Percentiles rank a stretch among this genome's conserved stretches.
phyloP scores from a whole-genome alignment of 2,888 invertebrate genomes.

The Drosophila eohydei region DNA sequence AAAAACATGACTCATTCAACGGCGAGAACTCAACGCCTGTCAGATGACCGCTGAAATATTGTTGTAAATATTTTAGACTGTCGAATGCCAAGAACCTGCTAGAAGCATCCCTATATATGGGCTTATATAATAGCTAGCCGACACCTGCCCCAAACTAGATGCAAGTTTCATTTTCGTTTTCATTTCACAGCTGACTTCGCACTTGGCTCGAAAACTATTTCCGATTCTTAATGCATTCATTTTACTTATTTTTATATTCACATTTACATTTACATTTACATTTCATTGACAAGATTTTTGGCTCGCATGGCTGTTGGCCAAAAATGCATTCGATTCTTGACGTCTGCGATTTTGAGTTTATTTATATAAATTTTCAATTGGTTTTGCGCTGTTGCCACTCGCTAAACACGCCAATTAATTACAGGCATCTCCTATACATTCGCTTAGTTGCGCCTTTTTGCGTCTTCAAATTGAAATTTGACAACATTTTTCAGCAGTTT shows the following conservation, averaged over 20 bases:
- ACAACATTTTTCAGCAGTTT: constrained; percentile 29
- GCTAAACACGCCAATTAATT: constrained; percentile 73
- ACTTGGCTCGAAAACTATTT: constrained; percentile 23
- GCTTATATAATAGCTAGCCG: constrained; percentile 4
- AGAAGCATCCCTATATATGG: constrained; percentile 9
- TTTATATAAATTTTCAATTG: constrained; percentile 39
- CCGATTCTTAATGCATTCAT: constrained; percentile 11
- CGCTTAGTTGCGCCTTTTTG: constrained; percentile 30
- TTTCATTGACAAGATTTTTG: constrained; percentile 39
- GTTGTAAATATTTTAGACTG: constrained; percentile 30
- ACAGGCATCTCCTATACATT: constrained; percentile 18
- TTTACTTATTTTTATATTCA: constrained; percentile 18
- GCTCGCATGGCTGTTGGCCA: constrained; percentile 24
- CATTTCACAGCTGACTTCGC: constrained; percentile 38
- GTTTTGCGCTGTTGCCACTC: constrained; percentile 29
- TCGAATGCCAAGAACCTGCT: neutral
- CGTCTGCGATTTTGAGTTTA: constrained; percentile 60
- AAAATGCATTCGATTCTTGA: constrained; percentile 54
- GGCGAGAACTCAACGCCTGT: constrained; percentile 24
- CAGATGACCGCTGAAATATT: constrained; percentile 30
- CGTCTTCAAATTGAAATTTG: constrained; percentile 47
- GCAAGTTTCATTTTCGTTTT: constrained; percentile 40
- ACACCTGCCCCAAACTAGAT: constrained; percentile 40
- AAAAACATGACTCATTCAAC: constrained; percentile 31
- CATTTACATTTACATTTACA: constrained; percentile 58